Evolutionary conservation across 2,113 vertebrate genomes (phyloP).

Genomic region (Lynx canadensis): DNA sequence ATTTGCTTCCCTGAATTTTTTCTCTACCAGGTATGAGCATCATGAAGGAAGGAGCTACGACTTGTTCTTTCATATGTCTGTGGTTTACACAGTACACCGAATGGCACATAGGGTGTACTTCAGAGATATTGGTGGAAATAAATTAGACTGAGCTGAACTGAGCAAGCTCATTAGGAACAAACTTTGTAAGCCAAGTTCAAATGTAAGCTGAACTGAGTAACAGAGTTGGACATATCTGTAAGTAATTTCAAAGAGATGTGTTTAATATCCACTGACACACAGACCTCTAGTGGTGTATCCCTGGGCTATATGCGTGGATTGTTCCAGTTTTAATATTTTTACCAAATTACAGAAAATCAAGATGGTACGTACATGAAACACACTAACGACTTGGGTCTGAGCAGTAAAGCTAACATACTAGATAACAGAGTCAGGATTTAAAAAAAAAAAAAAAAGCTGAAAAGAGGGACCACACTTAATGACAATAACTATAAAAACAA

Average conservation of each 20-base stretch:
- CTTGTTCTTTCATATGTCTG: not conserved
- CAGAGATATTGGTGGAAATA: not conserved
- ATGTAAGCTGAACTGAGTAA: not conserved
- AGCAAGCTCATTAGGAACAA: not conserved
- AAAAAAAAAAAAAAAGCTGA: not conserved
- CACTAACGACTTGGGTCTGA: not conserved
- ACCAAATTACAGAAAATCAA: not conserved
- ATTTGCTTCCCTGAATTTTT: not conserved
- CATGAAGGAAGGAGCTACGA: not conserved
- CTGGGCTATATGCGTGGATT: not conserved
- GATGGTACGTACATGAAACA: not conserved
- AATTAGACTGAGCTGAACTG: not conserved
- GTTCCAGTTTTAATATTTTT: not conserved
- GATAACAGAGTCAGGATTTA: not conserved
- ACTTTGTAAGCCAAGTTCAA: not conserved
- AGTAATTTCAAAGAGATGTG: slow-evolving; percentile 8
- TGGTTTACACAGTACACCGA: not conserved
- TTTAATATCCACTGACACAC: not conserved
- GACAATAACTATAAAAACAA: slow-evolving; percentile 7
- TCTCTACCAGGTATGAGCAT: not conserved
- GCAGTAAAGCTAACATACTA: not conserved
- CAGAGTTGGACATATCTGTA: not conserved
- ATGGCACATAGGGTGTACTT: not conserved
- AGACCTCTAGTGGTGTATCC: not conserved
- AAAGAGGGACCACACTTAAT: not conserved